A percentile compares a stretch with the other conserved stretches of the same genome.
These are phyloP conservation scores for Plectrocnemia conspersa DNA, from an alignment of 1,140 invertebrate species.

Conservation along the genomic window DNA sequence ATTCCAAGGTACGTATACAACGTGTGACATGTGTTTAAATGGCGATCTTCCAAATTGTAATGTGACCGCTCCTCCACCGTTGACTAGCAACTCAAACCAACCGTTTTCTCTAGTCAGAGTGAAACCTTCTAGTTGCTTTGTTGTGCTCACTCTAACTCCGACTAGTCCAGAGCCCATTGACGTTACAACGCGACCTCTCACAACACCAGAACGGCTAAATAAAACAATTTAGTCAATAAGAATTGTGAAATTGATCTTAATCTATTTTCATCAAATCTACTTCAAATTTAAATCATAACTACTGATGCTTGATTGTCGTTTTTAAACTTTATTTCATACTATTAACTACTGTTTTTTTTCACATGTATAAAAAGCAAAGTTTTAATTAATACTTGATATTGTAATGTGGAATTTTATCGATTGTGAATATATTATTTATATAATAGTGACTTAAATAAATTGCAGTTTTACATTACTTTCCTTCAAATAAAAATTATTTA, in stretches of 20 bases:
- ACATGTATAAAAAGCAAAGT: too few relatives aligned
- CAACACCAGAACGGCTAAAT: constrained; percentile 88
- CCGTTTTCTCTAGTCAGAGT: constrained; percentile 87
- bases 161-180: constrained; percentile 86
- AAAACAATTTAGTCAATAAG: background rate
- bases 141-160: constrained; percentile 89
- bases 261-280: background rate
- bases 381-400: too few relatives aligned
- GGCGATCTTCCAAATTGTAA: constrained; percentile 90
- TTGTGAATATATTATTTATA: constrained; percentile 1
- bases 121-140: constrained; percentile 85
- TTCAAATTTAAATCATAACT: background rate
- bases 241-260: background rate
- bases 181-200: constrained; percentile 89
- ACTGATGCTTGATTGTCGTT: background rate
- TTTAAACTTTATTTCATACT: too few relatives aligned
- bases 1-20: constrained; percentile 95
- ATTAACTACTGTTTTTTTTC: too few relatives aligned
- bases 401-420: too few relatives aligned
- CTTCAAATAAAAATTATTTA: too few relatives aligned
- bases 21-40: constrained; percentile 83
- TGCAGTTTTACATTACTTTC: background rate
- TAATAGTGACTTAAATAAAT: background rate
- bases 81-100: constrained; percentile 95
- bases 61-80: constrained; percentile 93